A percentile compares a stretch with the other conserved stretches of the same genome.
These are phyloP conservation scores for Nineta flava DNA, from an alignment of 2,888 invertebrate genomes.

Conservation along the genomic window DNA sequence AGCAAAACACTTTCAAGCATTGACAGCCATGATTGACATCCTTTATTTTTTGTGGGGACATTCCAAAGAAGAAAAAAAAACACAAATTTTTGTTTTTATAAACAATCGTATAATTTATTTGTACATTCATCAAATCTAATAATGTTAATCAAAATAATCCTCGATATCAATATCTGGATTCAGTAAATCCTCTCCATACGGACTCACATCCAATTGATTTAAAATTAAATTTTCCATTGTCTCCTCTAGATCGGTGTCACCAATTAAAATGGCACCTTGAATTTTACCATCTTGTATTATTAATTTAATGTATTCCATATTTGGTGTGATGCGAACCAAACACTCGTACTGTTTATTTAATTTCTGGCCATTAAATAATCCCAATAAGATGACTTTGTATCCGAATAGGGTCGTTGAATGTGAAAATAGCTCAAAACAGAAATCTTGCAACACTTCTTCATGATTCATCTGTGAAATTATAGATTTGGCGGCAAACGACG, in stretches of 20 bases:
- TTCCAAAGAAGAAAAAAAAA: no score
- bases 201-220: slow-evolving; percentile 78
- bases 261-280: slow-evolving; percentile 89
- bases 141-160: slow-evolving; percentile 87
- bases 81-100: no score
- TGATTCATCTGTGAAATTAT: slow-evolving; percentile 52
- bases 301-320: slow-evolving; percentile 72
- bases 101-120: no score
- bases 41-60: no score
- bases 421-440: slow-evolving; percentile 94
- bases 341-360: slow-evolving; percentile 68
- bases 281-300: slow-evolving; percentile 68
- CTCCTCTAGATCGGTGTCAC: slow-evolving; percentile 94
- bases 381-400: slow-evolving; percentile 79
- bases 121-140: no score
- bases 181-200: slow-evolving; percentile 80
- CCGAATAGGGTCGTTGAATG: slow-evolving; percentile 94
- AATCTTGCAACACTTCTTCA: slow-evolving; percentile 65
- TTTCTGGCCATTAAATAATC: slow-evolving; percentile 86
- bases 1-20: no score
- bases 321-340: slow-evolving; percentile 66
- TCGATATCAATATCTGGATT: slow-evolving; percentile 95
- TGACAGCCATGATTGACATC: no score
- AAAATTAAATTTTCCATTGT: slow-evolving; percentile 96
- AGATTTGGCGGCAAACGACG: slow-evolving; percentile 78